A percentile compares a stretch with the other conserved stretches of the same genome.
Evolutionary conservation across 2,113 vertebrate species (phyloP).

Genomic region (Malurus elegans): DNA sequence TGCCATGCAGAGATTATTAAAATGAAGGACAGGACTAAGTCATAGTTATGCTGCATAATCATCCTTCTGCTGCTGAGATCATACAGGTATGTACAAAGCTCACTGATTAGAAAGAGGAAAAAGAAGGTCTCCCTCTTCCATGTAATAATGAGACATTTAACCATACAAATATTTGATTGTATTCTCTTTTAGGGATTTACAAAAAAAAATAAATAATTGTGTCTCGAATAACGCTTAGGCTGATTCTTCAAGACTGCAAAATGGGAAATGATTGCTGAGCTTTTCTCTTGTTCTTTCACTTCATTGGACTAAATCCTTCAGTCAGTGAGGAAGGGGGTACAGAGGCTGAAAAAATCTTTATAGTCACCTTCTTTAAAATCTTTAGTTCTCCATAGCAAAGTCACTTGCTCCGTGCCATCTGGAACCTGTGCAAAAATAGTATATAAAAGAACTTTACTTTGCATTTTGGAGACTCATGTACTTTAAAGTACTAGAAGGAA

Average conservation of each 20-base stretch:
- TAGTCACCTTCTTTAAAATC: neutral
- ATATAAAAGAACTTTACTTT: neutral
- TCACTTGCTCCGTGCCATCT: constrained; percentile 25
- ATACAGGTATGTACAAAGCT: neutral
- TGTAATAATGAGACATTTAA: neutral
- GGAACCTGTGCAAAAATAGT: constrained; percentile 29
- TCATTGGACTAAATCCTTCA: neutral
- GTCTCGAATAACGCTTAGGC: neutral
- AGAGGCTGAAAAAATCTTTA: neutral
- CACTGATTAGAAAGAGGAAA: neutral
- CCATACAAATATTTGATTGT: neutral
- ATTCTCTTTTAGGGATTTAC: neutral
- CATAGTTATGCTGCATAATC: neutral
- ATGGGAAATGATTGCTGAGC: neutral
- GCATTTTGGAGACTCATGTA: neutral
- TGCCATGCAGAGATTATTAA: neutral
- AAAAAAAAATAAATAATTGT: neutral
- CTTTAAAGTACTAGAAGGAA: neutral
- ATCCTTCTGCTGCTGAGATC: neutral
- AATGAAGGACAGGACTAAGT: neutral
- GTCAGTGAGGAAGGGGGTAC: neutral
- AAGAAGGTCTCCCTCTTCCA: neutral
- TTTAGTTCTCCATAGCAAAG: neutral
- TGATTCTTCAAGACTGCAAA: neutral
- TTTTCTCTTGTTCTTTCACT: neutral